Conservation (phyloP, 2,113 vertebrate genomes). For the Ophthalmolycus amberensis region DNA sequence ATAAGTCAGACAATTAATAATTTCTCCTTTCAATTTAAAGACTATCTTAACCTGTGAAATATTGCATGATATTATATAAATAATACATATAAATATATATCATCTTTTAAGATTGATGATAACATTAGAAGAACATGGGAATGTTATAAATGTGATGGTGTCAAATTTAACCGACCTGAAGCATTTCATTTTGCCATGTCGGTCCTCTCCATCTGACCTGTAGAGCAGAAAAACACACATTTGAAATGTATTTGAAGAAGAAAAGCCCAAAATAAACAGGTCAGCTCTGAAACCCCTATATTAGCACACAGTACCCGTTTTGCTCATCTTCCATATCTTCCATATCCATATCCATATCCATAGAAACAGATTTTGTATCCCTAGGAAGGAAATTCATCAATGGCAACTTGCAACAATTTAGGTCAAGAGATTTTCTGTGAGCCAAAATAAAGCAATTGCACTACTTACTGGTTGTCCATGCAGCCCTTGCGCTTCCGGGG, state of each 20-base stretch:
- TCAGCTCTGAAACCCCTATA: not conserved
- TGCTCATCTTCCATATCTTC: constrained; percentile 84
- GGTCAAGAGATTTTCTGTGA: not conserved
- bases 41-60: not conserved
- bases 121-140: not conserved
- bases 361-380: constrained; percentile 76
- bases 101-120: not conserved
- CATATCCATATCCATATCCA: constrained; percentile 80
- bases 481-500: constrained; percentile 91
- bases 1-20: not conserved
- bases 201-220: constrained; percentile 90
- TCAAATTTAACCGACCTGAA: constrained; percentile 82
- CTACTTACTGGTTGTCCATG: constrained; percentile 88
- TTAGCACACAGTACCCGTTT: constrained; percentile 79
- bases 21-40: not conserved
- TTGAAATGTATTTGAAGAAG: not conserved
- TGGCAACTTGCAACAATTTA: not conserved
- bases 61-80: not conserved
- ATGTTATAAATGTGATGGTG: not conserved
- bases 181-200: constrained; percentile 89
- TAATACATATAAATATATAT: not conserved
- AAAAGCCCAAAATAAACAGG: not conserved
- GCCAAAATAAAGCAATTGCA: not conserved
- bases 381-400: constrained; percentile 69
- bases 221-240: constrained; percentile 43